Evolutionary conservation across 2,797 vertebrate genomes (phyloP), one percentile per base, ranked within the genome.

Genomic region (Taenioides sp.): DNA sequence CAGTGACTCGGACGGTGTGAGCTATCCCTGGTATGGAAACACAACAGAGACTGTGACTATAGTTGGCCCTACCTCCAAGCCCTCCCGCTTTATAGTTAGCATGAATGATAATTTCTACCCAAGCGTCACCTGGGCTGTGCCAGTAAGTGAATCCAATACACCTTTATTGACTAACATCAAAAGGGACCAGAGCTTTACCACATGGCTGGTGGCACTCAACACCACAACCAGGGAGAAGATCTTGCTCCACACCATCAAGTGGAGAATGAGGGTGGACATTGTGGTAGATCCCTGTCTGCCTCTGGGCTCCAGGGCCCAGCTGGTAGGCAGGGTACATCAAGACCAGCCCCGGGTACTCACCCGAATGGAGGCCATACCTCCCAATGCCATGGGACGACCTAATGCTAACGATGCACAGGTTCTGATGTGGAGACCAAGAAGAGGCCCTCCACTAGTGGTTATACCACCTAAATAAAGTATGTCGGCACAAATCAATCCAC

Each of bases 41-140:
- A 99, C 98, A 34, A 99, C 97, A 0, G 98, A 99, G 89, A 99
- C 97, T 0, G 97, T 98, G 76, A 98, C 97, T 68, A 91, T 99
- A 67, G 95, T 96, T 0, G 97, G 98, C 49, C 97, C 97, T 76
- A 98, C 96, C 7, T 95, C 95, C 90, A 98, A 97, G 88, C 95
- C 96, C 27, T 97, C 96, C 74, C 95, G 96, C 86, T 97, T 99
- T 90, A 94, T 95, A 0, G 96, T 99, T 86, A 97, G 97, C 93
- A 99, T 99, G 98, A 99, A 99, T 16, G 98, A 99, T 93, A 99
- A 99, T 88, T 99, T 99, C 88, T 99, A 99, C 87, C 98, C 98
- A 63, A 99, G 97, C 0, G 98, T 99, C 87, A 98, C 98, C 0
- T 99, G 98, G 98, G 97, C 97, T 0, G 97, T 99, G 76, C 98